Evolutionary conservation across 1,140 invertebrate genomes (phyloP).

Genomic region (Lineus longissimus): DNA sequence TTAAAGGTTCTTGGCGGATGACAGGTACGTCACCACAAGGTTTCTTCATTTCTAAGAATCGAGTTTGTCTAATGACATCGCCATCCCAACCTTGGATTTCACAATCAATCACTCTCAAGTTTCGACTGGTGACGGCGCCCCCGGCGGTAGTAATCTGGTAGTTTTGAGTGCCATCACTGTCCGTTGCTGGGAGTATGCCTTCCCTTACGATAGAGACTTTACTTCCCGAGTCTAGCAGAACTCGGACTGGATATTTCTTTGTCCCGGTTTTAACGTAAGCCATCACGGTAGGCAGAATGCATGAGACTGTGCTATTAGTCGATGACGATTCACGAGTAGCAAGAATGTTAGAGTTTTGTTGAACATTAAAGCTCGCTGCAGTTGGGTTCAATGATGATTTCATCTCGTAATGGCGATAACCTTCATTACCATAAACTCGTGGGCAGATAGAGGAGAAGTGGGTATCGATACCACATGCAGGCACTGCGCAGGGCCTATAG

Average conservation of each 20-base stretch:
- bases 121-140: neutral
- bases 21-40: neutral
- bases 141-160: neutral
- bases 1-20: neutral
- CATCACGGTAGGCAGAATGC: neutral
- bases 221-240: neutral
- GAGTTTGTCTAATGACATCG: neutral
- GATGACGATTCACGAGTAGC: neutral
- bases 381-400: neutral
- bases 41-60: neutral
- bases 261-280: neutral
- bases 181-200: neutral
- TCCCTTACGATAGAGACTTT: neutral
- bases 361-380: neutral
- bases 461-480: neutral
- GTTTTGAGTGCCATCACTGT: neutral
- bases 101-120: neutral
- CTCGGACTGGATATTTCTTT: neutral
- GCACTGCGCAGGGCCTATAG: neutral
- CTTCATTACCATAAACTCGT: neutral
- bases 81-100: neutral
- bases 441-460: conserved; percentile 2
- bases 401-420: conserved; percentile 3
- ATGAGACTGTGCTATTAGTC: neutral
- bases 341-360: neutral